Evolutionary conservation across 2,888 invertebrate genomes (phyloP).

Genomic region (Ectropis crepuscularia): DNA sequence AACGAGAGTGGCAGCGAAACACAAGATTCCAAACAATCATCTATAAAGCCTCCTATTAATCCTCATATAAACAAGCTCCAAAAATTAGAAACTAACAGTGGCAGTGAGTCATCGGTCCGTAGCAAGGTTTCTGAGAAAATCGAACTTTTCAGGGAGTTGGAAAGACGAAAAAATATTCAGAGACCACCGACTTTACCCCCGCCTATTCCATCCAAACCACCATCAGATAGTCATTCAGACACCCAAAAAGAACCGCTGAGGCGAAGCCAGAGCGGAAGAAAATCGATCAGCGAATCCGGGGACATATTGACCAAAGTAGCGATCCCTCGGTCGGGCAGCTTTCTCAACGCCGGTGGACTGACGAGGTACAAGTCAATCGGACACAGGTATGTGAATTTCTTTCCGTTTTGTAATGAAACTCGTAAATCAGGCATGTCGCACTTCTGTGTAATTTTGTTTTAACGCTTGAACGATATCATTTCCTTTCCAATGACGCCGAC

Average conservation of each 20-base stretch:
- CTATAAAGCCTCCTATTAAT: constrained; percentile 47
- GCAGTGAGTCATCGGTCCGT: constrained; percentile 70
- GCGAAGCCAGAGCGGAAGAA: constrained; percentile 77
- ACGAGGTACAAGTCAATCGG: constrained; percentile 90
- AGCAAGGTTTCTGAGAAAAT: constrained; percentile 83
- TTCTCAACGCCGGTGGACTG: constrained; percentile 91
- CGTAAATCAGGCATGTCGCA: constrained; percentile 51
- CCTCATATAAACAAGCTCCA: constrained; percentile 53
- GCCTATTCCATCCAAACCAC: constrained; percentile 75
- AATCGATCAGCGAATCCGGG: constrained; percentile 86
- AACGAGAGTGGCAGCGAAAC: constrained; percentile 80
- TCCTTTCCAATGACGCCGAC: constrained; percentile 54
- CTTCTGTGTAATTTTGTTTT: constrained; percentile 52
- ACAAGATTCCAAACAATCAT: constrained; percentile 81
- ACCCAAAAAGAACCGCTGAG: constrained; percentile 70
- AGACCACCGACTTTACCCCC: constrained; percentile 80
- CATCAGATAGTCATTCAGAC: constrained; percentile 56
- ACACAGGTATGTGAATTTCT: constrained; percentile 82
- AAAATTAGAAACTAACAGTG: constrained; percentile 45
- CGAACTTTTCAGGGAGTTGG: constrained; percentile 77
- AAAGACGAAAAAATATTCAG: constrained; percentile 75
- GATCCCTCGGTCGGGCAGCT: constrained; percentile 93
- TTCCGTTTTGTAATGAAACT: constrained; percentile 47
- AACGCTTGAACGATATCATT: constrained; percentile 57
- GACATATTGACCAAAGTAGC: constrained; percentile 94